phyloP scores from a whole-genome alignment of 2,797 vertebrate species.

The Galagoides demidoff region DNA sequence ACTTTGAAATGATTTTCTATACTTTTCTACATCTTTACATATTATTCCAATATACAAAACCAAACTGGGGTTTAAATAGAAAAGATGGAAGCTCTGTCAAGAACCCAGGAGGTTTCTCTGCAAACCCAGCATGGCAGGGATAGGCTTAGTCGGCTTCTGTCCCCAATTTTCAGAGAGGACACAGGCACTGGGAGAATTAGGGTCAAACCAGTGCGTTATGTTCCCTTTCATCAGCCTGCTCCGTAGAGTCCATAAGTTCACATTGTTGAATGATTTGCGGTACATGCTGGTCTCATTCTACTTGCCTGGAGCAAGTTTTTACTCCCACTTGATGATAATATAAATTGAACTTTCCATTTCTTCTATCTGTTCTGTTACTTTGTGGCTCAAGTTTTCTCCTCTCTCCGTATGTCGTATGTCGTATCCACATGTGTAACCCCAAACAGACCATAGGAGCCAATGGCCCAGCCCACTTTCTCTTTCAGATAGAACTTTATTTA shows the following conservation, averaged over 20 bases:
- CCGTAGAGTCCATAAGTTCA: not conserved
- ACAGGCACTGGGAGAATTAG: not conserved
- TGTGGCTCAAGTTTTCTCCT: slow-evolving; percentile 14
- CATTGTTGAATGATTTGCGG: not conserved
- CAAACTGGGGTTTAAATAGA: not conserved
- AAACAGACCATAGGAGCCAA: not conserved
- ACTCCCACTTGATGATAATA: not conserved
- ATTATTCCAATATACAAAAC: slow-evolving; percentile 9
- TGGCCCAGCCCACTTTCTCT: not conserved
- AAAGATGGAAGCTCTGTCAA: not conserved
- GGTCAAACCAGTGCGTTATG: not conserved
- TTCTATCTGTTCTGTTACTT: not conserved
- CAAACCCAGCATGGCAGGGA: not conserved
- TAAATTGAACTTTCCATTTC: not conserved
- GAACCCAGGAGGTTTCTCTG: not conserved
- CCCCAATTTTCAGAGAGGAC: not conserved
- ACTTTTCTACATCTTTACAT: not conserved
- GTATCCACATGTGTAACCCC: not conserved
- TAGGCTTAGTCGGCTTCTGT: not conserved
- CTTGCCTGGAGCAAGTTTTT: slow-evolving; percentile 24
- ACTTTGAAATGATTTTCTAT: not conserved
- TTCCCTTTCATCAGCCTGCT: not conserved
- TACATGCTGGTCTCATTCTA: not conserved
- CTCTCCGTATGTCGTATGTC: not conserved
- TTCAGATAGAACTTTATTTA: not conserved